Evolutionary conservation across 1,140 invertebrate genomes (phyloP).

Genomic region (Venturia canescens): DNA sequence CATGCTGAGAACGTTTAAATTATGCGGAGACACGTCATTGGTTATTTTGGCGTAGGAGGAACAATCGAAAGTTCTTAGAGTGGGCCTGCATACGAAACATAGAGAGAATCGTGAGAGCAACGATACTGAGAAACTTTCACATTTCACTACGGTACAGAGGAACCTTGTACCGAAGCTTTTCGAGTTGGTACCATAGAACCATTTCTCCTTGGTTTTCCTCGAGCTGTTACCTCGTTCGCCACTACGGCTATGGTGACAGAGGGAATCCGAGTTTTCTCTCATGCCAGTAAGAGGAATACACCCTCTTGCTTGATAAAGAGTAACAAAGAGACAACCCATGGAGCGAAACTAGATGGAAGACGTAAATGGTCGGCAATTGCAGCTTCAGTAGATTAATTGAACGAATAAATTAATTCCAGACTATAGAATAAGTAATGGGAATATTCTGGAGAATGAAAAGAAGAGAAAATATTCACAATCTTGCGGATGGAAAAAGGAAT

Average conservation of each 20-base stretch:
- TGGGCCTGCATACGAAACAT: not conserved
- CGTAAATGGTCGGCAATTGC: not conserved
- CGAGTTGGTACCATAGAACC: not conserved
- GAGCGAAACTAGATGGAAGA: not conserved
- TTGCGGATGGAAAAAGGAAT: not conserved
- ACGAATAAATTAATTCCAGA: not conserved
- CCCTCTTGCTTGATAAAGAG: not conserved
- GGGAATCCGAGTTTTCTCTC: not conserved
- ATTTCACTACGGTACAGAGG: not conserved
- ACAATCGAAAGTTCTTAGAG: not conserved
- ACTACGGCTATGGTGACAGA: not conserved
- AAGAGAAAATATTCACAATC: not conserved
- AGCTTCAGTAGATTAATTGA: not conserved
- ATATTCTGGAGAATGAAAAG: not conserved
- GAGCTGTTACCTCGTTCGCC: not conserved
- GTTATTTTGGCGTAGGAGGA: too few species aligned
- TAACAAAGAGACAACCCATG: not conserved
- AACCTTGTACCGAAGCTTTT: not conserved
- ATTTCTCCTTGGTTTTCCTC: not conserved
- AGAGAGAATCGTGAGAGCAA: slow-evolving; percentile 1
- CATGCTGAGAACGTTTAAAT: too few species aligned
- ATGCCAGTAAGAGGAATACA: not conserved
- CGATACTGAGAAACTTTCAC: not conserved
- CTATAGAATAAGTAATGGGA: not conserved
- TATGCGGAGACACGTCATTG: too few species aligned